These are phyloP conservation scores for Dendrophyllia cribrosa DNA, from an alignment of 64 coral and sea anemone species.

Conservation along the genomic window DNA sequence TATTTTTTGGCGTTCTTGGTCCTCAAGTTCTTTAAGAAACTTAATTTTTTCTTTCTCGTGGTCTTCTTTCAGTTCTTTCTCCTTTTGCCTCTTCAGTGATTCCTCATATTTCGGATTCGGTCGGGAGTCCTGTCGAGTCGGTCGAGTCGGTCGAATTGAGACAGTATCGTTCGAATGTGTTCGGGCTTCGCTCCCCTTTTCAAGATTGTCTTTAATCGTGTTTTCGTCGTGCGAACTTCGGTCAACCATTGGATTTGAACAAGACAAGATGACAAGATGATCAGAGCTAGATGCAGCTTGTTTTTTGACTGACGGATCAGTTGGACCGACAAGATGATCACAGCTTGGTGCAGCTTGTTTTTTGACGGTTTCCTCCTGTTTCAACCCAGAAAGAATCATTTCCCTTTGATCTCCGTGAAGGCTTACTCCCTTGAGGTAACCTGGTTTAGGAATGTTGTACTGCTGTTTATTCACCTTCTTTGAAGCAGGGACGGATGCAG, in stretches of 20 bases:
- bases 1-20: conserved; percentile 78
- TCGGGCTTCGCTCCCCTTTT: not conserved
- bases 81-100: conserved; percentile 79
- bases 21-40: conserved; percentile 75
- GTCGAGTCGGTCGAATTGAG: too few species aligned
- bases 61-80: conserved; percentile 52
- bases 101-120: conserved; percentile 53
- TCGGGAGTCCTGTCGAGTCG: not conserved
- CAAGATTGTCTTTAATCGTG: not conserved
- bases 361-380: conserved; percentile 36
- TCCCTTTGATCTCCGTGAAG: conserved; percentile 25
- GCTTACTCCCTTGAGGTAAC: not conserved
- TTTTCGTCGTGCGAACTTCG: not conserved
- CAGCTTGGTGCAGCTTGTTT: not conserved
- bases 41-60: conserved; percentile 67
- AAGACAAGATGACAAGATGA: too few species aligned
- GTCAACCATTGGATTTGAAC: not conserved
- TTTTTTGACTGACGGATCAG: too few species aligned
- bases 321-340: not conserved
- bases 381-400: not conserved
- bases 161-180: too few species aligned
- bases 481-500: not conserved
- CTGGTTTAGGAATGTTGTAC: not conserved
- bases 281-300: too few species aligned
- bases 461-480: conserved; percentile 10